Base-by-base conservation (phyloP, 2,888 invertebrate genomes). In the Boloria selene region DNA sequence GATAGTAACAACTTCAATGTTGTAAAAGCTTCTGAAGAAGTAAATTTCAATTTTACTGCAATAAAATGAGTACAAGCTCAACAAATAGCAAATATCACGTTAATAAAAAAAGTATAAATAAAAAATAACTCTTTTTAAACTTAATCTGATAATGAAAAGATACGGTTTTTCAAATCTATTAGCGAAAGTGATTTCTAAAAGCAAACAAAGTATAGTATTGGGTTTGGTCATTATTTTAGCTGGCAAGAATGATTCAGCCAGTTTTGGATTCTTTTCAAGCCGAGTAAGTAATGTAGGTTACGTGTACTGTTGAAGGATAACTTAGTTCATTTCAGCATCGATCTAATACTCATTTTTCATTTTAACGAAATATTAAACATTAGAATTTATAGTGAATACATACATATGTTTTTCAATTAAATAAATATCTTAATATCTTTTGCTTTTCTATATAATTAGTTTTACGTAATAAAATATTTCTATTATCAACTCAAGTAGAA, bases 181-280 rank as follows among this genome's bases (percentile, higher is more conserved):
- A 38, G 31, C 10, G n/a, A 56, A 56, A 56, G 45, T 56, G 56
- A 45, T 56, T 45, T 56, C 45, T 22, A 44, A 22, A 56, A 56
- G 22, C 22, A 17, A 47, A 17, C n/a, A 38, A 59, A 17, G 47
- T 49, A 7, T 49, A 47, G 49, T 50, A 31, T 49, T 59, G 49
- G 31, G 50, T 49, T 61, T 65, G 44, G 45, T 55, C 55, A 44
- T 65, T 55, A 64, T 64, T 65, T 38, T 56, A 31, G 17, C n/a
- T 45, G 44, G 65, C 45, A 56, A 61, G 61, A 65, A 65, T 65
- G 65, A 61, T 50, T 65, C 65, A 55, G 65, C 65, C 55, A 51
- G 55, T 65, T 65, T 65, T 61, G 55, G 49, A 65, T 65, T 65
- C 65, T 65, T 61, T 61, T 61, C 65, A 51, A 44, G 65, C 38